Evolutionary conservation across 1,140 invertebrate species (phyloP), one percentile per base, ranked within the genome.

Genomic region (Aphelinus atriplicis): DNA sequence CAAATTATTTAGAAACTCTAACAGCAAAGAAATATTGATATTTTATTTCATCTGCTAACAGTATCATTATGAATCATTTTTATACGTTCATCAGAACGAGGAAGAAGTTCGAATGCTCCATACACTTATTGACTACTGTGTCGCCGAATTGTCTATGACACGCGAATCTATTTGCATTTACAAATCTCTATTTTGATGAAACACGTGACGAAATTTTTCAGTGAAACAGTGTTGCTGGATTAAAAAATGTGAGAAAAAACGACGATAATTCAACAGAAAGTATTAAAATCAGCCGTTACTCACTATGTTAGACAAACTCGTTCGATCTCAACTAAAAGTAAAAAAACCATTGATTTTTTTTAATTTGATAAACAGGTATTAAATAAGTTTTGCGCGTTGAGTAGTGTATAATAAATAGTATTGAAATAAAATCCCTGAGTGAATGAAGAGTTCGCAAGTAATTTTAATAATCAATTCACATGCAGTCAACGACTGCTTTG

Each of bases 241-340:
- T 53, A 9, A 53, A 53, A 53, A 9, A 53, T 53, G 51, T 6
- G 4, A 53, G 9, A 53, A 53, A 53, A 53, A 53, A 53, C 4
- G 51, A 53, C 9, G 51, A 26, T 77, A 67, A 65, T 78, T 63
- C 51, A 55, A 61, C 73, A 78, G 63, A 79, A 60, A 76, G 73
- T 60, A 68, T 79, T 61, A 78, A 78, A 61, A 64, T 72, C 10
- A 64, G 7, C 71, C 56, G 56, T 73, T 74, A 74, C 72, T 74
- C 72, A 74, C 72, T 55, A 74, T 68, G 42, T 74, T 68, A 68
- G 64, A 62, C n/a, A 74, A 68, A 61, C 72, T 74, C 58, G 72
- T 60, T 74, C 56, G 66, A 47, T 74, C 66, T 74, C 72, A 74
- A 74, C 72, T 74, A 74, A 68, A 74, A 74, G 50, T 62, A 68